phyloP scores from a whole-genome alignment of 2,797 vertebrate species.

The Florisuga fusca region DNA sequence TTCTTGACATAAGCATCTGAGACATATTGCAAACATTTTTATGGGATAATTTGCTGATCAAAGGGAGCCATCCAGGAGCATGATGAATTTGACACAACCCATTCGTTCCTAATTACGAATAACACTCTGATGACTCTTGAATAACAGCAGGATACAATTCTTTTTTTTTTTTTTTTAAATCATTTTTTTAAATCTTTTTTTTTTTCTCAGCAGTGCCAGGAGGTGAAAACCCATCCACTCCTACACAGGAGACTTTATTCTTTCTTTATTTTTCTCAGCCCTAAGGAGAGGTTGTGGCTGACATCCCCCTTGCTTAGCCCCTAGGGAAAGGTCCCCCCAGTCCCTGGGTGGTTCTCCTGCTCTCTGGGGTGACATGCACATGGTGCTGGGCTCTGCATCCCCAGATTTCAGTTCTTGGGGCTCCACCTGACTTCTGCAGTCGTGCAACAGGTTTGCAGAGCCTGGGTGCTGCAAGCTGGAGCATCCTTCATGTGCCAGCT shows the following conservation, averaged over 20 bases:
- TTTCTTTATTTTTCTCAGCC: neutral
- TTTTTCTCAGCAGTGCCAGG: neutral
- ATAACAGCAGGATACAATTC: neutral
- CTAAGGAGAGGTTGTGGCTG: neutral
- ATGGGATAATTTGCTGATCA: conserved; percentile 29
- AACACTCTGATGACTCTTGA: conserved; percentile 54
- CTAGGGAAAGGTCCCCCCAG: accelerated
- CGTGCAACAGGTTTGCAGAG: neutral
- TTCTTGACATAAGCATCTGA: neutral
- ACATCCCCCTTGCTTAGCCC: neutral
- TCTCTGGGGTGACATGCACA: neutral
- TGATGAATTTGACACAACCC: conserved; percentile 48
- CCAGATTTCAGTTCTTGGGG: accelerated
- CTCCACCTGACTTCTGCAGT: neutral
- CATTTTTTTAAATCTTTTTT: neutral
- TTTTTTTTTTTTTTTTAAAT: neutral
- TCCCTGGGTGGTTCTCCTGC: neutral
- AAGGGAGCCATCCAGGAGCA: neutral
- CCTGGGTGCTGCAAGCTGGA: accelerated
- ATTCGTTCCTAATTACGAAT: conserved; percentile 61
- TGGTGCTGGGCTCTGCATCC: neutral
- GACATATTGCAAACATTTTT: neutral
- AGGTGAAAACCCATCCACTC: neutral
- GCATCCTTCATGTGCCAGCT: neutral
- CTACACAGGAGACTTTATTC: neutral